These are phyloP conservation scores for Eunapius fragilis DNA, from an alignment of 37 sponge, comb jelly and placozoan genomes.

Conservation along the genomic window DNA sequence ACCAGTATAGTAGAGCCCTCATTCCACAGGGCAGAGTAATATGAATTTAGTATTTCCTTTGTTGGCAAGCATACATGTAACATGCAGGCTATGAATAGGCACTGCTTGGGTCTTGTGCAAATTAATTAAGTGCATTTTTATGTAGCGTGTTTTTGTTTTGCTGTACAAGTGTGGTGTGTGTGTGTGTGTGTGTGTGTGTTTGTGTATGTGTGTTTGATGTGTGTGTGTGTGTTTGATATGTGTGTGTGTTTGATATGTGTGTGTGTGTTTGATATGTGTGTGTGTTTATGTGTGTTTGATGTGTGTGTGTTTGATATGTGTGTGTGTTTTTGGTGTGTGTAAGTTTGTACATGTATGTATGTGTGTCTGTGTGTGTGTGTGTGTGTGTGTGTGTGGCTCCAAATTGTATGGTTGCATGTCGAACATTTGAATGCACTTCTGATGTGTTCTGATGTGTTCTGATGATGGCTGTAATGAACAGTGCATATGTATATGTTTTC, in stretches of 20 bases:
- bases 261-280: too few species aligned
- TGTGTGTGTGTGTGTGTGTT: too few species aligned
- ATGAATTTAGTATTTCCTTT: slow-evolving; percentile 1
- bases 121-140: too few species aligned
- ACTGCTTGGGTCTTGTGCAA: too few species aligned
- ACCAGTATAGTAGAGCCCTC: too few species aligned
- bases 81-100: not conserved
- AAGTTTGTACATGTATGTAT: too few species aligned
- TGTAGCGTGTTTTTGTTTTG: too few species aligned
- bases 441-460: not conserved
- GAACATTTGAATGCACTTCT: not conserved
- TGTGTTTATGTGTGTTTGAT: not conserved
- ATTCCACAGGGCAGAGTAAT: not conserved
- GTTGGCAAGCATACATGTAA: not conserved
- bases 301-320: too few species aligned
- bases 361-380: not conserved
- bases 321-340: too few species aligned
- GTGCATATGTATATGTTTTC: not conserved
- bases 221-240: not conserved
- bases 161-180: too few species aligned
- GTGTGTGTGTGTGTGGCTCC: too few species aligned
- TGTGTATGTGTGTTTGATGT: not conserved
- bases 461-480: not conserved
- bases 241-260: not conserved
- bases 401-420: not conserved